Evolutionary conservation across 2,797 vertebrate genomes (phyloP).

Genomic region (Oophaga sylvatica): DNA sequence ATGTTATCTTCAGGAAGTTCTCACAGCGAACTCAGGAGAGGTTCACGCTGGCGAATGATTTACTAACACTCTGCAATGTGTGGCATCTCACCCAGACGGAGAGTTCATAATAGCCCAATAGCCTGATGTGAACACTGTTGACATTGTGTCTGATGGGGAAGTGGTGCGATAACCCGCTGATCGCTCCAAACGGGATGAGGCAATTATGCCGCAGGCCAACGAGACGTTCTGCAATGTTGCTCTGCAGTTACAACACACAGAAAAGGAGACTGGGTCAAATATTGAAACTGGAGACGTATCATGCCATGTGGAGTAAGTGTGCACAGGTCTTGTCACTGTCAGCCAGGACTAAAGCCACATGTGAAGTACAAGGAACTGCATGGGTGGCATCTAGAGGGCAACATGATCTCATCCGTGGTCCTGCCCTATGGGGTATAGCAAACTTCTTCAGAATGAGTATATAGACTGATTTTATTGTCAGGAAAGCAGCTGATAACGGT

Average conservation of each 20-base stretch:
- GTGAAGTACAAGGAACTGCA: not conserved
- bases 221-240: slow-evolving; percentile 34
- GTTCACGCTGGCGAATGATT: slow-evolving; percentile 37
- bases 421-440: not conserved
- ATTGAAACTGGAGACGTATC: not conserved
- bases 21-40: not conserved
- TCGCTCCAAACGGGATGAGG: slow-evolving; percentile 63
- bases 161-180: slow-evolving; percentile 69
- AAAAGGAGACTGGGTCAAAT: not conserved
- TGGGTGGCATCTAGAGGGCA: not conserved
- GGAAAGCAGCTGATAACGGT: too few relatives aligned
- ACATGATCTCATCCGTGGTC: not conserved
- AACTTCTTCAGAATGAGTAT: too few relatives aligned
- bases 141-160: slow-evolving; percentile 72
- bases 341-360: not conserved
- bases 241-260: slow-evolving; percentile 58
- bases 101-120: slow-evolving; percentile 67
- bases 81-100: slow-evolving; percentile 70
- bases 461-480: too few relatives aligned
- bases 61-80: slow-evolving; percentile 60
- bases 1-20: not conserved
- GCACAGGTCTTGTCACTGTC: not conserved
- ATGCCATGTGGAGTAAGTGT: not conserved
- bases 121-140: slow-evolving; percentile 71
- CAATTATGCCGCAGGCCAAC: slow-evolving; percentile 51